phyloP scores from a whole-genome alignment of 1,140 invertebrate species.

The Drosophila dunni region DNA sequence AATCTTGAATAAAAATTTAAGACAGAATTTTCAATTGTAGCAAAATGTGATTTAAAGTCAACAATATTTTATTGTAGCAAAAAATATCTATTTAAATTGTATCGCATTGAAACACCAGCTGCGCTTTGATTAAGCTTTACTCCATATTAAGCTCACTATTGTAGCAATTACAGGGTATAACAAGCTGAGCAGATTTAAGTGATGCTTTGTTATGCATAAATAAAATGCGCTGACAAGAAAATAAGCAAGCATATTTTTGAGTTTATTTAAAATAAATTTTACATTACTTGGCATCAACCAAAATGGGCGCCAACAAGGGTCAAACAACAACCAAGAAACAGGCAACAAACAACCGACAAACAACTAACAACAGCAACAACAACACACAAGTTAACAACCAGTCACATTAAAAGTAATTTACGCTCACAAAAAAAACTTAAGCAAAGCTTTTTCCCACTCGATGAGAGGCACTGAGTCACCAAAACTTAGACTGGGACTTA shows the following conservation, averaged over 20 bases:
- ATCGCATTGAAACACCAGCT: too few species aligned
- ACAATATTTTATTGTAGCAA: too few species aligned
- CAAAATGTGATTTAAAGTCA: too few species aligned
- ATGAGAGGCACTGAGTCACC: too few species aligned
- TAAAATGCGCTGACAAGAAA: conserved; percentile 73
- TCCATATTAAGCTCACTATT: background rate
- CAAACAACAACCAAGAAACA: conserved; percentile 23
- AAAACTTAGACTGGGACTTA: background rate
- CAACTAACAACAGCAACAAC: too few species aligned
- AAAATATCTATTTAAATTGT: too few species aligned
- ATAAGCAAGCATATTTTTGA: conserved; percentile 79
- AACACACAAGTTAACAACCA: background rate
- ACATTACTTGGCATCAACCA: conserved; percentile 75
- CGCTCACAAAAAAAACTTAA: conserved; percentile 50
- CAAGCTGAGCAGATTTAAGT: conserved; percentile 80
- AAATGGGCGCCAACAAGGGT: conserved; percentile 49
- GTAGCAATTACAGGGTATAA: conserved; percentile 1
- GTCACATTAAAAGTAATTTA: conserved; percentile 68
- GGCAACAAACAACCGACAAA: too few species aligned
- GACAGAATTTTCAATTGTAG: too few species aligned
- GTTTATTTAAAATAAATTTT: conserved; percentile 83
- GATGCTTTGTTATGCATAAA: conserved; percentile 83
- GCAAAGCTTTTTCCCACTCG: conserved; percentile 7
- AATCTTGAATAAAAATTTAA: too few species aligned
- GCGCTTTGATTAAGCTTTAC: too few species aligned